Evolutionary conservation across 2,888 invertebrate genomes (phyloP), one percentile per base, ranked within the genome.

Genomic region (Zaprionus lineosus): DNA sequence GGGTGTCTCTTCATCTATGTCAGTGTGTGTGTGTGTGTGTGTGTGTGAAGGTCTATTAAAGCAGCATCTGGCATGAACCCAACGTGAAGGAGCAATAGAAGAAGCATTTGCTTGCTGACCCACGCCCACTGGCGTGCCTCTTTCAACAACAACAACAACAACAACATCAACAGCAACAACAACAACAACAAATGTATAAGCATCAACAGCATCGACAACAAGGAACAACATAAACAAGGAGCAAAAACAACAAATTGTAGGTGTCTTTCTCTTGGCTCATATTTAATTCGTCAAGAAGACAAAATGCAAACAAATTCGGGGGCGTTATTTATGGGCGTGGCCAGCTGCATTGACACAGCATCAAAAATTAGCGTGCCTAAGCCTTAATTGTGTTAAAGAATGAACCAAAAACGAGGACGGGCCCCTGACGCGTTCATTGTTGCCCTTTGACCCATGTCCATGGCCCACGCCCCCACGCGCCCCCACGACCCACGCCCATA

Each of bases 11-110:
- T 36, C 19, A 26, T 47, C 41, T 19, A 15, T 21, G 46, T 52
- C 21, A 29, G 37, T 28, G 18, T 18, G 7, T 36, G n/a, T 19
- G 12, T 7, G 21, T 47, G 29, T 7, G 19, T 18, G 18, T 60
- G 50, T 15, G 24, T 34, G 29, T 34, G 48, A 41, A 39, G 60
- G 66, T 82, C 52, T 74, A 74, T 79, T 82, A 72, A 85, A 74
- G 72, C 48, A 82, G 72, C 79, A 84, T 84, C 83, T 79, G 79
- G 66, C 67, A n/a, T n/a, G n/a, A n/a, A n/a, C n/a, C n/a, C n/a
- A n/a, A n/a, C n/a, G n/a, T n/a, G n/a, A n/a, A n/a, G n/a, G n/a
- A n/a, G n/a, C n/a, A n/a, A n/a, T n/a, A 56, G 46, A 43, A 59
- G 51, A 50, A 51, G 47, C 58, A 53, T 52, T 58, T n/a, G n/a